Percentiles rank a stretch among this genome's conserved stretches.
phyloP scores from a whole-genome alignment of 1,140 invertebrate genomes.

The Leptinotarsa lineolata region DNA sequence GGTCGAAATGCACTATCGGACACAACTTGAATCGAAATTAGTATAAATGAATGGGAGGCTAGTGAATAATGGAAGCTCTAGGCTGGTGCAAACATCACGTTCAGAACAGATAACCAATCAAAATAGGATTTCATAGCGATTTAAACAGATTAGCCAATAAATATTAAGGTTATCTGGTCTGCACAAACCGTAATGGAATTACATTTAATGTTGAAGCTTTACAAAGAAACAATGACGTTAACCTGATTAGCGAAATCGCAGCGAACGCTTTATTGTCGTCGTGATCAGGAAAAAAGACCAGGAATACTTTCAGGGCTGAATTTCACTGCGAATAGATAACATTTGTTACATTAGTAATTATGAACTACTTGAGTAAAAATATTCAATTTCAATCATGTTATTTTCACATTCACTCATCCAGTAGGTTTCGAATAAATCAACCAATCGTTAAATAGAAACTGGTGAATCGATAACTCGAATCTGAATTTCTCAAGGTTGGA shows the following conservation, averaged over 20 bases:
- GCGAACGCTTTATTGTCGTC: background rate
- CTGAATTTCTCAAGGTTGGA: no score
- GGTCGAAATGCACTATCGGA: background rate
- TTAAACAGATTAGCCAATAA: conserved; percentile 30
- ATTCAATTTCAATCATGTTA: background rate
- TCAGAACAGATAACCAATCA: conserved; percentile 36
- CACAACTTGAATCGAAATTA: conserved; percentile 25
- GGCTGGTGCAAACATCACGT: conserved; percentile 28
- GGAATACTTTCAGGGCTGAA: no score
- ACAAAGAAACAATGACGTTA: conserved; percentile 27
- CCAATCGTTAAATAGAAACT: no score
- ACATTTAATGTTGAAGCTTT: conserved; percentile 16
- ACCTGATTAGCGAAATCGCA: conserved; percentile 1
- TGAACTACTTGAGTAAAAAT: background rate
- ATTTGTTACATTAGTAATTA: background rate
- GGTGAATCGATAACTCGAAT: no score
- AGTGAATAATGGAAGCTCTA: conserved; percentile 34
- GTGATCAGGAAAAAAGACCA: background rate
- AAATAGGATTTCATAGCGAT: conserved; percentile 32
- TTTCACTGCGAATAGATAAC: no score
- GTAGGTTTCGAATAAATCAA: no score
- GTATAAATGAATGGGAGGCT: conserved; percentile 38
- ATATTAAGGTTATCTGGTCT: conserved; percentile 30
- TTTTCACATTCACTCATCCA: no score
- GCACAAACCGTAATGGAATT: conserved; percentile 25